These are phyloP conservation scores for Drosophila prolongata DNA, from an alignment of 2,888 invertebrate genomes.

Conservation along the genomic window DNA sequence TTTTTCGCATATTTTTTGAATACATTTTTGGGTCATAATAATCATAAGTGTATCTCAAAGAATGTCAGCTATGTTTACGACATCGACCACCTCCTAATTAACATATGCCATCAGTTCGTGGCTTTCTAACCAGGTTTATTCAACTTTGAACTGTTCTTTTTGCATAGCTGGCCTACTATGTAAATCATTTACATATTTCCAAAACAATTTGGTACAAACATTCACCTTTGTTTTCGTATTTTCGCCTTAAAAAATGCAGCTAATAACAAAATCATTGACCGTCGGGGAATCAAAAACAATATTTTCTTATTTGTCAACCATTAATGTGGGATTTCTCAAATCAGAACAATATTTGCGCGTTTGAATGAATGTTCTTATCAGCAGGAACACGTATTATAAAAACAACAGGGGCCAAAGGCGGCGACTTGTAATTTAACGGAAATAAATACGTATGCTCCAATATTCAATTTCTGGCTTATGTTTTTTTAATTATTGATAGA, in stretches of 20 bases:
- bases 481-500: too few species aligned
- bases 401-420: constrained; percentile 7
- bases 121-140: constrained; percentile 51
- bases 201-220: constrained; percentile 4
- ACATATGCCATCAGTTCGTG: constrained; percentile 29
- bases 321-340: constrained; percentile 25
- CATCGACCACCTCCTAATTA: background rate
- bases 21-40: background rate
- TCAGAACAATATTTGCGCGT: constrained; percentile 36
- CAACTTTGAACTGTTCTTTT: constrained; percentile 48
- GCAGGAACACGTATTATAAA: constrained; percentile 11
- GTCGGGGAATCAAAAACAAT: constrained; percentile 12
- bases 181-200: constrained; percentile 37
- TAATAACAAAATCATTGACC: constrained; percentile 32
- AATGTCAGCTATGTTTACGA: background rate
- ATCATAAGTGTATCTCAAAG: constrained; percentile 1
- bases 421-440: constrained; percentile 18
- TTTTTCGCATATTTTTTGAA: background rate
- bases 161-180: constrained; percentile 8
- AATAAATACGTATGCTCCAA: constrained; percentile 5
- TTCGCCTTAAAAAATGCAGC: constrained; percentile 24
- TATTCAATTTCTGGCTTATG: background rate
- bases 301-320: constrained; percentile 33
- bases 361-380: constrained; percentile 21
- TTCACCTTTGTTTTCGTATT: constrained; percentile 7